Percentiles rank a stretch among this genome's conserved stretches.
phyloP scores from a whole-genome alignment of 2,113 vertebrate species.

The Odobenus rosmarus region DNA sequence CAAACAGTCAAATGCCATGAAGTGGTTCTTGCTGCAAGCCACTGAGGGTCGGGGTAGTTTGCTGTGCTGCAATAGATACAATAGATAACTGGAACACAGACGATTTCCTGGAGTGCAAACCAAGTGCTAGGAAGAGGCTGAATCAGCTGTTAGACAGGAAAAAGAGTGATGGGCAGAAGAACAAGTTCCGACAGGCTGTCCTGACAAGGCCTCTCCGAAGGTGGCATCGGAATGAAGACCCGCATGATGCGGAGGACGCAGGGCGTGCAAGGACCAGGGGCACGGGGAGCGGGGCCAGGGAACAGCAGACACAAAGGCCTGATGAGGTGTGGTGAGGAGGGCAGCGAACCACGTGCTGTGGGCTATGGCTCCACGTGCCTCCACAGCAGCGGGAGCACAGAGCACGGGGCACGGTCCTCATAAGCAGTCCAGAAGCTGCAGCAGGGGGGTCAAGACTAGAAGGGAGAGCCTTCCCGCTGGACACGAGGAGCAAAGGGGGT shows the following conservation, averaged over 20 bases:
- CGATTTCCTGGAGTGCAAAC: background rate
- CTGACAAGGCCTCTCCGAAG: background rate
- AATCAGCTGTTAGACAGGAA: background rate
- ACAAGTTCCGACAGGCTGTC: background rate
- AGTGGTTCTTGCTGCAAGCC: background rate
- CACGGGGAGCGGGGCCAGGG: rapidly evolving
- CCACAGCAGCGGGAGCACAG: background rate
- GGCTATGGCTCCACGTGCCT: rapidly evolving
- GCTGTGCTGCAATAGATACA: background rate
- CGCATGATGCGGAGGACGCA: background rate
- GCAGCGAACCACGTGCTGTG: rapidly evolving
- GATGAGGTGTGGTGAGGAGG: background rate
- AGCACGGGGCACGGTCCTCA: background rate
- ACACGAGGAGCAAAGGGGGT: background rate
- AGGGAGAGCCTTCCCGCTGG: background rate
- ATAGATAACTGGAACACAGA: background rate
- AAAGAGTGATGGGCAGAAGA: background rate
- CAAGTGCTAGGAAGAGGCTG: background rate
- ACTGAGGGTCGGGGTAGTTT: background rate
- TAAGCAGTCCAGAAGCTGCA: background rate
- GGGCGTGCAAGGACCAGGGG: background rate
- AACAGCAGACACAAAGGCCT: background rate
- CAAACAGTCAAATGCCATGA: background rate
- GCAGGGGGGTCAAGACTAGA: no score
- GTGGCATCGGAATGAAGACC: background rate